phyloP scores from a whole-genome alignment of 92 coral and sea anemone genomes.

The Meandrina meandrites region DNA sequence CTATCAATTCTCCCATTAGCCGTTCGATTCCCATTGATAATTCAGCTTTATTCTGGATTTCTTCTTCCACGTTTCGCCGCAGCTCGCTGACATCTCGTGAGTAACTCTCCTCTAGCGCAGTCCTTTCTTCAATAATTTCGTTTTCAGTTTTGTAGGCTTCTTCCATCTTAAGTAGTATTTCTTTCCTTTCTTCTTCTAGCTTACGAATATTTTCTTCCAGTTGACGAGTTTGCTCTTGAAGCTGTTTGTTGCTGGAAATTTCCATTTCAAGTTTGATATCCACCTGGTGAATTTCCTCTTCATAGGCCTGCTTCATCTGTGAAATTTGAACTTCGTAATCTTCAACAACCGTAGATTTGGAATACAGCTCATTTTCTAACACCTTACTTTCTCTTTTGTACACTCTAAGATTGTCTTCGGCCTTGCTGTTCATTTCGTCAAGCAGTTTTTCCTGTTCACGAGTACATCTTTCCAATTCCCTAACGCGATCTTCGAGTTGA shows the following conservation, averaged over 20 bases:
- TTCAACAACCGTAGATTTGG: slow-evolving; percentile 47
- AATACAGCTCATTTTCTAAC: slow-evolving; percentile 62
- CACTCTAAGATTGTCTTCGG: slow-evolving; percentile 57
- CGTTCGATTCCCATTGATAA: slow-evolving; percentile 71
- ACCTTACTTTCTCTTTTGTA: slow-evolving; percentile 57
- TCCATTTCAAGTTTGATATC: slow-evolving; percentile 69
- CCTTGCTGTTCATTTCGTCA: slow-evolving; percentile 62
- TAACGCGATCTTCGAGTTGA: slow-evolving; percentile 63
- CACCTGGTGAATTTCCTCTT: slow-evolving; percentile 62
- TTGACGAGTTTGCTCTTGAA: slow-evolving; percentile 63
- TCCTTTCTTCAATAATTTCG: slow-evolving; percentile 57
- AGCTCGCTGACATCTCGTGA: slow-evolving; percentile 66
- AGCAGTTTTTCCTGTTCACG: slow-evolving; percentile 63
- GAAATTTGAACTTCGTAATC: slow-evolving; percentile 65
- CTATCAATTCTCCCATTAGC: slow-evolving; percentile 69
- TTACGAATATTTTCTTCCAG: slow-evolving; percentile 54
- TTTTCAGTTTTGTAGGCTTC: slow-evolving; percentile 73
- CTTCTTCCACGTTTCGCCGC: slow-evolving; percentile 60
- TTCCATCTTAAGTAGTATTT: slow-evolving; percentile 75
- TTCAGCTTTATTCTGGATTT: slow-evolving; percentile 64
- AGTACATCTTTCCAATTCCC: slow-evolving; percentile 64
- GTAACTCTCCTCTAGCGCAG: slow-evolving; percentile 63
- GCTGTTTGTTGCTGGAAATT: slow-evolving; percentile 45
- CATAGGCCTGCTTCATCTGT: slow-evolving; percentile 58
- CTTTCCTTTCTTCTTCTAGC: slow-evolving; percentile 75